These are phyloP conservation scores for Fopius arisanus DNA, from an alignment of 1,140 invertebrate genomes.

Conservation along the genomic window DNA sequence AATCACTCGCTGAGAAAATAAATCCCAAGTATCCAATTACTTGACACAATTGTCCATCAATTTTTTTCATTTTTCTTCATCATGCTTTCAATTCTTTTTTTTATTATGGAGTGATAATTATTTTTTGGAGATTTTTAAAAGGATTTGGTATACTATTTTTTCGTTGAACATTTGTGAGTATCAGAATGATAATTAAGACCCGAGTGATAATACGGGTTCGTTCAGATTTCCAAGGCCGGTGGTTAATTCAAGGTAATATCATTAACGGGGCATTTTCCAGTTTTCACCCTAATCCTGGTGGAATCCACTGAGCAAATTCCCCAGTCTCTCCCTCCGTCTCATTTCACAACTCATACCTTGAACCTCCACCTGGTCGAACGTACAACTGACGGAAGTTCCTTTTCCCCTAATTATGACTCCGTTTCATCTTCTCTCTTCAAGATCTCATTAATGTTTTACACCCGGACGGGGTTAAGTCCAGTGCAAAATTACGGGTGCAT, in stretches of 20 bases:
- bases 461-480: conserved; percentile 41
- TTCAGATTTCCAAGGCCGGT: conserved; percentile 21
- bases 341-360: conserved; percentile 30
- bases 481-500: conserved; percentile 16
- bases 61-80: no score
- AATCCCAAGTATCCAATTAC: no score
- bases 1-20: no score
- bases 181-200: conserved; percentile 22
- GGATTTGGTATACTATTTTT: no score
- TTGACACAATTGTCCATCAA: no score
- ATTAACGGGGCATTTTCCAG: conserved; percentile 66
- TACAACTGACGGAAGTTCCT: conserved; percentile 15
- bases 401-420: conserved; percentile 61
- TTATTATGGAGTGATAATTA: no score
- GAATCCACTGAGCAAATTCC: conserved; percentile 61
- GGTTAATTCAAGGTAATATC: conserved; percentile 58
- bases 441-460: no score
- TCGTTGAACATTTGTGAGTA: neutral
- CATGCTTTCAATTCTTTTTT: no score
- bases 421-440: conserved; percentile 58
- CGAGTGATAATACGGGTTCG: conserved; percentile 35
- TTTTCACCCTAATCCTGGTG: conserved; percentile 64
- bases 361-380: conserved; percentile 21
- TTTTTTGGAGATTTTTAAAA: no score
- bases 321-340: conserved; percentile 25